phyloP scores from a whole-genome alignment of 2,113 vertebrate species.

The Agelaius phoeniceus region DNA sequence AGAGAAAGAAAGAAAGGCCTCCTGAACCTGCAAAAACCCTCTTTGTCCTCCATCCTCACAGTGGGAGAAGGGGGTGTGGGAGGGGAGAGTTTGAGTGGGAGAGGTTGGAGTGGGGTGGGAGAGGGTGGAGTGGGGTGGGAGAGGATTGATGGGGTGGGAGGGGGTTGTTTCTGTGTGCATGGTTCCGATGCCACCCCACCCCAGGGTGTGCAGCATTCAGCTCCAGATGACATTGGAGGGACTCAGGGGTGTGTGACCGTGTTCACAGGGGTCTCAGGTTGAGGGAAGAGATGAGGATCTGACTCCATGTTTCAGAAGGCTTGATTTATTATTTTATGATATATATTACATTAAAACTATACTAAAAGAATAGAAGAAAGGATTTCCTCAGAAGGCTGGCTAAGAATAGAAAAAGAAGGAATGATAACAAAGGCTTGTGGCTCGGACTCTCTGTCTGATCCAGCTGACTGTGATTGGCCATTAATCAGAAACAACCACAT shows the following conservation, averaged over 20 bases:
- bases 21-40: neutral
- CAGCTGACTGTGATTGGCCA: no score
- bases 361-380: no score
- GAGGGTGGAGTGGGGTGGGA: neutral
- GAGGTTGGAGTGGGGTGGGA: neutral
- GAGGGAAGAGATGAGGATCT: no score
- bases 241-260: neutral
- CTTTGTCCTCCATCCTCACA: neutral
- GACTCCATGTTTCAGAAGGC: no score
- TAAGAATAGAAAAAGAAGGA: no score
- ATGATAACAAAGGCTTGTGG: no score
- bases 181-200: neutral
- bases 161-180: rapidly evolving
- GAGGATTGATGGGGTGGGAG: neutral
- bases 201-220: rapidly evolving
- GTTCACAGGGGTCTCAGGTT: no score
- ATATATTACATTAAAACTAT: no score
- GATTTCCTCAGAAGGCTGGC: no score
- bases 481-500: no score
- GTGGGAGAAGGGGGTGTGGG: neutral
- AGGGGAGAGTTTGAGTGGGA: neutral
- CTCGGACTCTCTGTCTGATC: no score
- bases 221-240: neutral
- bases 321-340: no score
- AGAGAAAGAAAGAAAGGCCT: neutral